Evolutionary conservation across 1,140 invertebrate species (phyloP), one percentile per base, ranked within the genome.

Genomic region (Polypedilum vanderplanki): DNA sequence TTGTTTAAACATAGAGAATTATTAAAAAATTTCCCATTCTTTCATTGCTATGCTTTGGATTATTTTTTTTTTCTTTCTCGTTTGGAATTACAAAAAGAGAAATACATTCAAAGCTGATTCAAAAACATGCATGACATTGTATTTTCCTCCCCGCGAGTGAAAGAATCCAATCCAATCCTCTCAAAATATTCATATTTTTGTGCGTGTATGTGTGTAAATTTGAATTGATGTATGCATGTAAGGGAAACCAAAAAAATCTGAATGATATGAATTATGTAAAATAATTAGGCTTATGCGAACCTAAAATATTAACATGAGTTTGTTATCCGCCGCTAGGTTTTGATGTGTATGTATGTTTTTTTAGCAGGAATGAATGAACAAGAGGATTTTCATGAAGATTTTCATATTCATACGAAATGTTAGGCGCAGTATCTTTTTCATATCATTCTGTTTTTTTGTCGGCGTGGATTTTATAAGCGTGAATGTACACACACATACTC

Each of bases 221-320:
- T 33, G 24, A 33, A 33, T 33, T 33, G 24, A 46, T 46, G n/a
- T 57, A 12, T 15, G 41, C 15, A 57, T 15, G 46, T 57, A 57
- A 4, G 12, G 46, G 12, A 57, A 57, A 57, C 46, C 12, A 57
- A 57, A n/a, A n/a, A 57, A 12, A 15, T 12, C 12, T 12, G n/a
- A n/a, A 57, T 57, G 46, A 22, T 70, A 70, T 70, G 65, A 70
- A 70, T 70, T 20, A 70, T 70, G 65, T 70, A 70, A 70, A 70
- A 70, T 70, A 70, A 70, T 70, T 70, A 70, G 65, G 65, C 65
- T 70, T 70, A 70, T 20, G 12, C 15, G 46, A 57, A 57, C 46
- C 46, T 57, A 12, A 57, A 57, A 57, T 57, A 57, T 57, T 57
- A 57, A 57, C 46, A 57, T 57, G 10, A 57, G n/a, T 57, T n/a